Evolutionary conservation across 2,888 invertebrate species (phyloP).

Genomic region (Papilio demoleus): DNA sequence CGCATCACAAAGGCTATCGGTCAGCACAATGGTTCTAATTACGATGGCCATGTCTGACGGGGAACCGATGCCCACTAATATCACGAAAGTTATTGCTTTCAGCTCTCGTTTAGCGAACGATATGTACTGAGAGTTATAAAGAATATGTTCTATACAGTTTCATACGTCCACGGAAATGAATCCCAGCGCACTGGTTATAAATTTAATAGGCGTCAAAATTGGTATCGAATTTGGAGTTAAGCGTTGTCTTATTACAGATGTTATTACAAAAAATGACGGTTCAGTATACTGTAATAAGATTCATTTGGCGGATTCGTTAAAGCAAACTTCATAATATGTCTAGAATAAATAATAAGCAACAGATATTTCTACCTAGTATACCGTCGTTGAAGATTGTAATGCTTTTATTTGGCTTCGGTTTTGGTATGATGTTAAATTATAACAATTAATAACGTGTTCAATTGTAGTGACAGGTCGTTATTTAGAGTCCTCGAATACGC

Average conservation of each 20-base stretch:
- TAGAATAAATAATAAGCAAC: not conserved
- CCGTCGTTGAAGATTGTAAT: not conserved
- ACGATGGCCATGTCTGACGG: conserved; percentile 45
- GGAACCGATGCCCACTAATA: conserved; percentile 31
- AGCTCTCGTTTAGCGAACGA: not conserved
- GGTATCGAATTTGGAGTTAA: too few species aligned
- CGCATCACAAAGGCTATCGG: conserved; percentile 34
- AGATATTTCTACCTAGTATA: not conserved
- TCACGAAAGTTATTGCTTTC: conserved; percentile 36
- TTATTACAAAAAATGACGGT: too few species aligned
- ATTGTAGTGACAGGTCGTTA: conserved; percentile 22
- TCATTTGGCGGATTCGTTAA: too few species aligned
- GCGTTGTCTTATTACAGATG: too few species aligned
- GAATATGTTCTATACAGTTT: too few species aligned
- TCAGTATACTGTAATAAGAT: too few species aligned
- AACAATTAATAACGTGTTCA: conserved; percentile 35
- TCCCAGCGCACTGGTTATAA: too few species aligned
- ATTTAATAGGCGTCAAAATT: too few species aligned
- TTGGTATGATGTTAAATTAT: conserved; percentile 25
- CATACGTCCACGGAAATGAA: too few species aligned
- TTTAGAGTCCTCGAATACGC: conserved; percentile 24
- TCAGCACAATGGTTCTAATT: conserved; percentile 45
- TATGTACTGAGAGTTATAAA: not conserved
- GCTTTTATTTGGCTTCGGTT: conserved; percentile 22
- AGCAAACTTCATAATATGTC: too few species aligned